Evolutionary conservation across 2,797 vertebrate species (phyloP), one percentile per base, ranked within the genome.

Genomic region (Sylvilagus floridanus): DNA sequence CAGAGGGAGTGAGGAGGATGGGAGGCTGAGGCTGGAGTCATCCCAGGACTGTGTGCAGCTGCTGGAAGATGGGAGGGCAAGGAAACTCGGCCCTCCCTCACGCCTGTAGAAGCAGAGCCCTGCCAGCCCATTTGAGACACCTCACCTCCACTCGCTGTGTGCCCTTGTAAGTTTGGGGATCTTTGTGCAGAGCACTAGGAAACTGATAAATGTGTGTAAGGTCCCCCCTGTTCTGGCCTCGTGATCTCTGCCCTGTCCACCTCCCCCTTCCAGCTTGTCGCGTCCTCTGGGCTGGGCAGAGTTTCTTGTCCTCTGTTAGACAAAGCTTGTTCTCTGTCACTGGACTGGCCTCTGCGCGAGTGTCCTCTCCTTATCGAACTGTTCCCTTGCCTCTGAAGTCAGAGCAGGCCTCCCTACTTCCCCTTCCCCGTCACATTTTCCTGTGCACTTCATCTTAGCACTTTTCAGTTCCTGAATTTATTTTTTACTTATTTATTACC

Each of bases 391-490:
- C 72, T 19, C 12, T 63, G 10, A 47, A 19, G 50, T 60, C 69
- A 60, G 10, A 92, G 42, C 22, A 65, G 35, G 7, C 17, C 19
- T 71, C 22, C n/a, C 24, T 11, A 6, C 71, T 42, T 32, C 5
- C 32, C 26, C n/a, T 8, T 17, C 14, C 17, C 7, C 1, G 0
- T 22, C 28, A 47, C 54, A 5, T 21, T 87, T 79, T 88, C 32
- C 54, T 93, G 1, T 28, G 65, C 91, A 37, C 52, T 81, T 24
- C 71, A 21, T 62, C 37, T 85, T 47, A 52, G 79, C 9, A 68
- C 42, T 81, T 75, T 63, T 57, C 19, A 37, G 52, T 92, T 89
- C 52, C 32, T 54, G 66, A 76, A 57, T 81, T 93, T 94, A 68
- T 12, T 60, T 91, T 83, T 60, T 42, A 7, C 32, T 52, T 65